Conservation (phyloP, 2,113 vertebrate species). For the Hippocampus zosterae region DNA sequence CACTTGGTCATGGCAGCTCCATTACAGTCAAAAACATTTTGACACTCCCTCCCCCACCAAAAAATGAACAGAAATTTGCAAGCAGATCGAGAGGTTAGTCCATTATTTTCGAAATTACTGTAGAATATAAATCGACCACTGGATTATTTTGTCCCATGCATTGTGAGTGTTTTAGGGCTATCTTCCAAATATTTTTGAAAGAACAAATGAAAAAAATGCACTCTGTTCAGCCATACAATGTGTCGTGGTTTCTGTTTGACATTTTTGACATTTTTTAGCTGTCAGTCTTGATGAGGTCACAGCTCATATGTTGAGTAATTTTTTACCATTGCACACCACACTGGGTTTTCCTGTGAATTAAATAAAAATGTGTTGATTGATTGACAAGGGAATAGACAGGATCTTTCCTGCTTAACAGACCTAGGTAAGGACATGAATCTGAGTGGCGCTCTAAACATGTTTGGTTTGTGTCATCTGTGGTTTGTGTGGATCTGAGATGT, state of each 20-base stretch:
- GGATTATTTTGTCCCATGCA: neutral
- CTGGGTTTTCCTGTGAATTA: too few relatives aligned
- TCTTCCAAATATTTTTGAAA: neutral
- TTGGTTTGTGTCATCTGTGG: conserved; percentile 16
- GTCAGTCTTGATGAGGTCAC: neutral
- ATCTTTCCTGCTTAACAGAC: neutral
- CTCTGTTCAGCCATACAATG: neutral
- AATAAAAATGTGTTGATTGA: too few relatives aligned
- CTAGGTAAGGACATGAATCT: conserved; percentile 10
- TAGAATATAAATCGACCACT: neutral
- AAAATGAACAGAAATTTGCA: neutral
- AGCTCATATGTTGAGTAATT: neutral
- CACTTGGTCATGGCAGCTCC: too few relatives aligned
- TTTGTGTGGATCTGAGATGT: conserved; percentile 42
- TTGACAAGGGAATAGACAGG: too few relatives aligned
- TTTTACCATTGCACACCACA: too few relatives aligned
- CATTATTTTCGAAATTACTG: neutral
- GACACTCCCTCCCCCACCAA: neutral
- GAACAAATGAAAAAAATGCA: neutral
- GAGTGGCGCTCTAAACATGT: conserved; percentile 4
- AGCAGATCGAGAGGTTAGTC: neutral
- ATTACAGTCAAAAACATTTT: neutral
- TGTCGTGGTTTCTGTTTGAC: neutral
- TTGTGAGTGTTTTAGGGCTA: neutral
- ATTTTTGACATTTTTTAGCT: neutral